Conservation (phyloP, 2,888 invertebrate genomes). For the Agrochola macilenta region DNA sequence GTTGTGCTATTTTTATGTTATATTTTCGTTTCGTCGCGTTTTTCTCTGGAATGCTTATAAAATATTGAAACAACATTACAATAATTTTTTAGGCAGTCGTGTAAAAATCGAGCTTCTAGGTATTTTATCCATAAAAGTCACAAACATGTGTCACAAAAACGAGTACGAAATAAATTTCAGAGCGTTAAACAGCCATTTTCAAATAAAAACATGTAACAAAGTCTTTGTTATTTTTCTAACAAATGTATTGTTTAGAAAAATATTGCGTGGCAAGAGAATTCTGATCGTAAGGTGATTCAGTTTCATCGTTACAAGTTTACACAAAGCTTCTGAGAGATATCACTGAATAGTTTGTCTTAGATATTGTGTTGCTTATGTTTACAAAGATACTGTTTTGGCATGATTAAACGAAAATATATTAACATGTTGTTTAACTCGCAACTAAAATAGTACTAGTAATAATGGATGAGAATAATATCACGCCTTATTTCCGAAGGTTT, state of each 20-base stretch:
- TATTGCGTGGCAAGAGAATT: conserved; percentile 9
- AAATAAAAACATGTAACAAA: background rate
- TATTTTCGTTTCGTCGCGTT: too few relatives aligned
- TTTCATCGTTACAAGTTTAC: conserved; percentile 55
- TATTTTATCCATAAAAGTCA: background rate
- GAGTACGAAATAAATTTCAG: background rate
- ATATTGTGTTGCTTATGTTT: conserved; percentile 20
- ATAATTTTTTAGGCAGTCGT: too few relatives aligned
- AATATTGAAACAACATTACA: too few relatives aligned
- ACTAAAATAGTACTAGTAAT: too few relatives aligned
- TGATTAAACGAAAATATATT: conserved; percentile 17
- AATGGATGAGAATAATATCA: too few relatives aligned
- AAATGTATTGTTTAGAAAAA: conserved; percentile 8
- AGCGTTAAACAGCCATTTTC: background rate
- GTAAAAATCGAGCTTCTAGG: background rate
- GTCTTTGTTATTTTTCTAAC: background rate
- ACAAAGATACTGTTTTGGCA: conserved; percentile 22
- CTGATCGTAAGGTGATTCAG: conserved; percentile 35
- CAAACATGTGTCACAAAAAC: background rate
- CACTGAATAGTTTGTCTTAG: conserved; percentile 15
- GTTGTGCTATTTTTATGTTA: too few relatives aligned
- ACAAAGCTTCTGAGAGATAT: conserved; percentile 29
- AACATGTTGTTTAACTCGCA: background rate
- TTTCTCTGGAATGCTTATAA: background rate
- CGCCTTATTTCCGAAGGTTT: too few relatives aligned